Percentiles rank a stretch among this genome's conserved stretches.
Evolutionary conservation across 2,888 invertebrate genomes (phyloP).

Genomic region (Pristionchus entomophagus): DNA sequence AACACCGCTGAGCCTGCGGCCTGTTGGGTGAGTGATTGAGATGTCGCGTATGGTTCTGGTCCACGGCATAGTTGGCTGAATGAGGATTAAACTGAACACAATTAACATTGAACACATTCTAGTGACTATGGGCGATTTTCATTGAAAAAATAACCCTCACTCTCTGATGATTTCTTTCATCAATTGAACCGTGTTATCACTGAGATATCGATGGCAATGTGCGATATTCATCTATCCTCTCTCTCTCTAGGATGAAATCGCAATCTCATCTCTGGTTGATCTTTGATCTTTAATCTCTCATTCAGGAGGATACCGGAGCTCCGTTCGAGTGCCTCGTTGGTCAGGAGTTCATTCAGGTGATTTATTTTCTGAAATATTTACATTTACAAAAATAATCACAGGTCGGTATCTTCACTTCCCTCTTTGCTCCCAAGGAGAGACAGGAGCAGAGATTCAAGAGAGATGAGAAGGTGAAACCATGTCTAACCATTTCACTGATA

Average conservation of each 20-base stretch:
- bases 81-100: too few relatives aligned
- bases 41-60: too few relatives aligned
- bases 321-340: conserved; percentile 46
- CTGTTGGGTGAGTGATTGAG: background rate
- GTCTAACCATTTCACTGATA: background rate
- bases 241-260: background rate
- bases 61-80: too few relatives aligned
- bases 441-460: conserved; percentile 21
- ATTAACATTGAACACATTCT: too few relatives aligned
- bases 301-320: conserved; percentile 41
- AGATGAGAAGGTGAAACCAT: conserved; percentile 19
- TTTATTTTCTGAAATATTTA: background rate
- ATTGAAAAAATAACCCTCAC: too few relatives aligned
- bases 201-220: too few relatives aligned
- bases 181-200: too few relatives aligned
- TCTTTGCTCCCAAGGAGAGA: background rate
- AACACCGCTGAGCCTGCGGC: background rate
- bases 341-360: conserved; percentile 34
- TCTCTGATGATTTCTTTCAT: too few relatives aligned
- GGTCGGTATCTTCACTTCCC: conserved; percentile 39
- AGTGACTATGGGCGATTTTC: too few relatives aligned
- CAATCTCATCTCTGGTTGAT: background rate
- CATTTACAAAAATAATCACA: background rate
- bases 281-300: conserved; percentile 6
- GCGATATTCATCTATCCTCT: conserved; percentile 9